Percentiles rank a stretch among this genome's conserved stretches.
Evolutionary conservation across 2,888 invertebrate genomes (phyloP).

Genomic region (Drosophila pegasa): DNA sequence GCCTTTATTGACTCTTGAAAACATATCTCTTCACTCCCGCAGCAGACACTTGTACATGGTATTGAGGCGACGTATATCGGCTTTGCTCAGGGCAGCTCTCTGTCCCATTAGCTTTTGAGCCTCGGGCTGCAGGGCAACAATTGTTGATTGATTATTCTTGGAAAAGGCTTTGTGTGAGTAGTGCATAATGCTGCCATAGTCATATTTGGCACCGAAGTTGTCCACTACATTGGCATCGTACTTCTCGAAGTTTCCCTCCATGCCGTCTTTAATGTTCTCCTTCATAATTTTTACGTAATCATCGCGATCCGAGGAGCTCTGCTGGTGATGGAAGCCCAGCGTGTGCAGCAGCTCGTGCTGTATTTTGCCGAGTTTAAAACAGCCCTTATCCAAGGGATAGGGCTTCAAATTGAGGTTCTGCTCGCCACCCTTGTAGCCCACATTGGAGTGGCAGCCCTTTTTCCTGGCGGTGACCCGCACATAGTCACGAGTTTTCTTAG

Average conservation of each 20-base stretch:
- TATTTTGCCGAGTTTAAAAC: slow-evolving; percentile 86
- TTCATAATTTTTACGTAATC: slow-evolving; percentile 87
- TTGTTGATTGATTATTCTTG: slow-evolving; percentile 89
- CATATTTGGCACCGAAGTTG: slow-evolving; percentile 89
- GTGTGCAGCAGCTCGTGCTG: slow-evolving; percentile 92
- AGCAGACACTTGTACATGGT: slow-evolving; percentile 68
- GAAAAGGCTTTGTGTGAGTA: slow-evolving; percentile 91
- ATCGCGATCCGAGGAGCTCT: slow-evolving; percentile 90
- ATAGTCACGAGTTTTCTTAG: slow-evolving; percentile 71
- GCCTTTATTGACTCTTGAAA: too few species aligned
- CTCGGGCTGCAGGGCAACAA: slow-evolving; percentile 85
- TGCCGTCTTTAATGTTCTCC: slow-evolving; percentile 85
- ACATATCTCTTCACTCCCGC: not conserved
- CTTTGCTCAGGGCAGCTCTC: slow-evolving; percentile 44
- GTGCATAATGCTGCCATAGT: slow-evolving; percentile 92
- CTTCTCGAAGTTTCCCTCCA: slow-evolving; percentile 89
- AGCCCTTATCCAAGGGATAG: slow-evolving; percentile 64
- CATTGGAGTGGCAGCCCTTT: slow-evolving; percentile 90
- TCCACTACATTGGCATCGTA: slow-evolving; percentile 86
- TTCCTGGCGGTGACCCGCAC: slow-evolving; percentile 51
- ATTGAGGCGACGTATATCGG: slow-evolving; percentile 64
- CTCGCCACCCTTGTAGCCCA: slow-evolving; percentile 87
- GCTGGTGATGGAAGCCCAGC: slow-evolving; percentile 92
- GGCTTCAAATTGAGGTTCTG: slow-evolving; percentile 64
- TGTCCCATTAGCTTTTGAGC: slow-evolving; percentile 63